Base-by-base conservation (phyloP, 2,888 invertebrate genomes). In the Stegana nigrithorax region DNA sequence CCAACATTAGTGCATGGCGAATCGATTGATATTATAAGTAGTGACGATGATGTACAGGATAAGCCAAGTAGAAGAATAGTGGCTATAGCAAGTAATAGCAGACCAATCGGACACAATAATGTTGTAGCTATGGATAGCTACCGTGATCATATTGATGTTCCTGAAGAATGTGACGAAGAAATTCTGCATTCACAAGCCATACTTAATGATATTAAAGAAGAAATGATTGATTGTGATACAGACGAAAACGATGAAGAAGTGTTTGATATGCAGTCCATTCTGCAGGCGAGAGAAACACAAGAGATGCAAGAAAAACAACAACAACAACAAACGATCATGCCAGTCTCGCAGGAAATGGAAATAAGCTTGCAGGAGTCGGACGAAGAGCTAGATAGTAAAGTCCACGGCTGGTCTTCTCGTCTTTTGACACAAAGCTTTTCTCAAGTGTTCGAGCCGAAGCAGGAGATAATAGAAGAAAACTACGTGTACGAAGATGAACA, bases 131-230 rank as follows among this genome's bases (percentile, higher is more conserved):
- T n/a, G n/a, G n/a, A n/a, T n/a, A n/a, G n/a, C n/a, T n/a, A n/a
- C n/a, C n/a, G n/a, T n/a, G n/a, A n/a, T n/a, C n/a, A n/a, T 39
- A 1, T 50, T 4, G 23, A 32, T 14, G 50, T 42, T 25, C 32
- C 62, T 4, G 62, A 67, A 1, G 73, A 74, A 10, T 79, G 70
- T 44, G 72, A 78, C 19, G 83, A 83, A 14, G 72, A 75, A 0
- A 60, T 80, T 3, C 73, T 75, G 14, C 68, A 79, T 60, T 81
- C 84, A 0, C 84, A 84, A 62, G 73, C 72, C n/a, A 53, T 79
- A 5, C 65, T 82, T 1, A 74, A 74, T 3, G 84, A 82, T 10
- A 80, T 84, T 59, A 81, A 81, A 45, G 80, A 75, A 0, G 81
- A 81, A 45, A 67, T 83, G 59, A 71, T 67, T 1, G 72, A 74